Conservation (phyloP, 2,888 invertebrate species). For the Bruchidius siliquastri region DNA sequence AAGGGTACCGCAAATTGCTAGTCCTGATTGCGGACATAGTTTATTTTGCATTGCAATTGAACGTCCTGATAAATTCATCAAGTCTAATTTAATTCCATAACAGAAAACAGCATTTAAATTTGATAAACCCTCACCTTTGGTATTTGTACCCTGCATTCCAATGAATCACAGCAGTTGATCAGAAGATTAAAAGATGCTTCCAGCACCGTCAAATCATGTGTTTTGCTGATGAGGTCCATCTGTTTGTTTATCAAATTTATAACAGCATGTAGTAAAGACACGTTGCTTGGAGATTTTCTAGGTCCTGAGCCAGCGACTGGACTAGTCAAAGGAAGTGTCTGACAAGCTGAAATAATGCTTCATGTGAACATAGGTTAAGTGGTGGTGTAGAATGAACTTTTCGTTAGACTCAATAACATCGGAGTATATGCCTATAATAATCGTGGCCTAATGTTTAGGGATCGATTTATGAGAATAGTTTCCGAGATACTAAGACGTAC, state of each 20-base stretch:
- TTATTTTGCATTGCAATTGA: no score
- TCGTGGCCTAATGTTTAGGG: no score
- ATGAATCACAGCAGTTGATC: constrained; percentile 52
- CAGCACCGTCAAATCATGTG: constrained; percentile 46
- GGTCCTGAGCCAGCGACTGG: constrained; percentile 51
- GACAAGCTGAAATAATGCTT: constrained; percentile 44
- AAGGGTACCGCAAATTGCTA: no score
- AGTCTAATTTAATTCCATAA: no score
- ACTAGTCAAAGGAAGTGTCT: constrained; percentile 51
- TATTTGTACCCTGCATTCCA: constrained; percentile 59
- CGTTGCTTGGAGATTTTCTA: constrained; percentile 49
- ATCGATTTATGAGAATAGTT: no score
- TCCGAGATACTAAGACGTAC: no score
- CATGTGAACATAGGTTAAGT: background rate
- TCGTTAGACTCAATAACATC: no score
- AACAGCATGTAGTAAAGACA: constrained; percentile 52
- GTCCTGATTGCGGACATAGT: no score
- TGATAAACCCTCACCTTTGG: constrained; percentile 58
- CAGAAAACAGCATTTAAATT: no score
- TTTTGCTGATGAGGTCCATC: constrained; percentile 49
- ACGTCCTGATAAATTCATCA: background rate
- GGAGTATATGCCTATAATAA: no score
- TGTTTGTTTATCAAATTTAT: constrained; percentile 49
- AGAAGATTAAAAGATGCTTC: constrained; percentile 50
- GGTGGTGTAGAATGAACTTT: no score